These are phyloP conservation scores for Taeniopygia guttata DNA, from an alignment of 2,797 vertebrate species.

Conservation along the genomic window DNA sequence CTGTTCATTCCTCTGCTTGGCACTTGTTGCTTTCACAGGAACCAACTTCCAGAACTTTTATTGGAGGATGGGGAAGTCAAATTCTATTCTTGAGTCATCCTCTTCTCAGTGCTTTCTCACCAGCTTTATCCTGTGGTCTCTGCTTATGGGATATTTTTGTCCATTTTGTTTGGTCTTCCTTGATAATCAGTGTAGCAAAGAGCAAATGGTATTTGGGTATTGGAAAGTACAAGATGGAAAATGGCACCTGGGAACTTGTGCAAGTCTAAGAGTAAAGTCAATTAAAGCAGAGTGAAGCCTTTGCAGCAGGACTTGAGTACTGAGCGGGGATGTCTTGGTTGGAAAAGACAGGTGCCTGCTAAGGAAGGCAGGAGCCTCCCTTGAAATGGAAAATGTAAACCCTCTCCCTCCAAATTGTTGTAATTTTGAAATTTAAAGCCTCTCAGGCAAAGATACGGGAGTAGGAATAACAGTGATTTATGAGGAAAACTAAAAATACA, in stretches of 20 bases:
- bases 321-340: neutral
- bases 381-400: neutral
- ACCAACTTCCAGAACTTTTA: neutral
- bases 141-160: neutral
- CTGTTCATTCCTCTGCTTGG: neutral
- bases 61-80: neutral
- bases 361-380: neutral
- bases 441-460: neutral
- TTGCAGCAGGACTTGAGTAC: neutral
- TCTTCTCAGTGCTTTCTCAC: neutral
- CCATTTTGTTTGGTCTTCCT: neutral
- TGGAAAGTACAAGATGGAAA: neutral
- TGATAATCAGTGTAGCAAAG: neutral
- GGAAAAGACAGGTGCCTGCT: neutral
- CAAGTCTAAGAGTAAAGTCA: neutral
- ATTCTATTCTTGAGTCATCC: neutral
- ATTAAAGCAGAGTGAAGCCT: neutral
- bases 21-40: neutral
- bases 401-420: neutral
- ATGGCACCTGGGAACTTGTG: neutral
- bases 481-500: neutral
- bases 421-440: neutral
- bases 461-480: neutral
- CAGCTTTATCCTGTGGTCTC: neutral
- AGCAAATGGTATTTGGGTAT: neutral